Evolutionary conservation across 2,113 vertebrate species (phyloP), one percentile per base, ranked within the genome.

Genomic region (Clarias macrocephalus): DNA sequence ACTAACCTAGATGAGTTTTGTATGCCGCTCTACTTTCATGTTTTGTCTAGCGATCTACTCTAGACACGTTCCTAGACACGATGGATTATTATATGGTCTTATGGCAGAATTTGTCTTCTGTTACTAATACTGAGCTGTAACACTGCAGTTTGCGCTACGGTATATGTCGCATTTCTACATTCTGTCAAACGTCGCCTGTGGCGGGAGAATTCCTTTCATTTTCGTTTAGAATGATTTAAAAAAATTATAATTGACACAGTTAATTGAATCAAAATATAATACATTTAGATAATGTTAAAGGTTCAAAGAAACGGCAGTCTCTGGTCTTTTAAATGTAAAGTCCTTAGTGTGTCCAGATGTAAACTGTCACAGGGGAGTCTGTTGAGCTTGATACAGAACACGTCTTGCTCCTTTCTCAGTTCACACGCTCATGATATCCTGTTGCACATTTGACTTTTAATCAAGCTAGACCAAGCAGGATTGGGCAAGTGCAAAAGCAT

Each of bases 391-490:
- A 89, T 65, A 33, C 75, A 25, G 37, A 86, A 73, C 28, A 6
- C 13, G 25, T 66, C 85, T 65, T 85, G 75, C 48, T 37, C 33
- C 81, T 59, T 82, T 42, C 57, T 85, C 37, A 63, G 9, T 83
- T 60, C 28, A 83, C 63, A 77, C 48, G 33, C 65, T 85, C 82
- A 57, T 56, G 68, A 83, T 72, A 66, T 88, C 42, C 52, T 60
- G 63, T 80, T 72, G 76, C 84, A 85, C 80, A 28, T 68, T 87
- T 79, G 70, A 60, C 42, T 54, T 83, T 83, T 48, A 88, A 72
- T 68, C 52, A 85, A 62, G 15, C 72, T 63, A 72, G 76, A 68
- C n/a, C 72, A 85, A 84, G 63, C 77, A 85, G 28, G 68, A 87
- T 82, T 76, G 80, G 79, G 23, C 37, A 83, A 83, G 81, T 68